These are phyloP conservation scores for Brachyrhaphis roseni DNA, from an alignment of 2,797 vertebrate genomes.

Conservation along the genomic window DNA sequence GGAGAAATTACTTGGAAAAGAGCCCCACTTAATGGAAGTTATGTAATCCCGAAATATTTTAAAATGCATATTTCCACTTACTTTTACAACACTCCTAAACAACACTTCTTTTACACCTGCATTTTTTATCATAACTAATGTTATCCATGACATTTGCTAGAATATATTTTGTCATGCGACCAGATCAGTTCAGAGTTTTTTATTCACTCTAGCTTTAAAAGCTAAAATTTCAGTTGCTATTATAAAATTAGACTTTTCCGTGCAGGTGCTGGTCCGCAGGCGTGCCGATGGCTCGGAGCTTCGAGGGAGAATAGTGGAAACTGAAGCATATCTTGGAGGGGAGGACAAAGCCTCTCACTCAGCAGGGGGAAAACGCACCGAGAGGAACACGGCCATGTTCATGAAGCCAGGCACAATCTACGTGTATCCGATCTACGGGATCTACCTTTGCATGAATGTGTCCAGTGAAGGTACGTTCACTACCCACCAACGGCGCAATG, in stretches of 20 bases:
- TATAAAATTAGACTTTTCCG: not conserved
- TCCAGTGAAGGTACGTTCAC: slow-evolving; percentile 88
- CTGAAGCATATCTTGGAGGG: slow-evolving; percentile 93
- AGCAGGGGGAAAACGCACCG: slow-evolving; percentile 88
- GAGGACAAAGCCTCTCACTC: slow-evolving; percentile 96
- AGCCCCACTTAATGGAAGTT: not conserved
- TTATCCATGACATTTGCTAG: not conserved
- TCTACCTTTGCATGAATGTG: slow-evolving; percentile 94
- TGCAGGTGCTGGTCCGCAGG: slow-evolving; percentile 88
- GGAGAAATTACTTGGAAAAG: not conserved
- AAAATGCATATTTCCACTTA: not conserved
- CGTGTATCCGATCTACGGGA: slow-evolving; percentile 93
- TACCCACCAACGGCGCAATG: not conserved
- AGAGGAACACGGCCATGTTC: slow-evolving; percentile 93
- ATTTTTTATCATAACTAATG: not conserved
- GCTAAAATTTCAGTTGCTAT: not conserved
- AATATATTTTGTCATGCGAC: not conserved
- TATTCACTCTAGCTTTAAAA: not conserved
- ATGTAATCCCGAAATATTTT: not conserved
- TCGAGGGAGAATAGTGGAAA: slow-evolving; percentile 91
- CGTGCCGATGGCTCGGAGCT: slow-evolving; percentile 87
- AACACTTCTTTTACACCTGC: not conserved
- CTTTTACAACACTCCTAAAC: not conserved
- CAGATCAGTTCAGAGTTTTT: not conserved
- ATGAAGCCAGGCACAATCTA: slow-evolving; percentile 96